These are phyloP conservation scores for Somateria mollissima DNA, from an alignment of 2,797 vertebrate genomes.

Conservation along the genomic window DNA sequence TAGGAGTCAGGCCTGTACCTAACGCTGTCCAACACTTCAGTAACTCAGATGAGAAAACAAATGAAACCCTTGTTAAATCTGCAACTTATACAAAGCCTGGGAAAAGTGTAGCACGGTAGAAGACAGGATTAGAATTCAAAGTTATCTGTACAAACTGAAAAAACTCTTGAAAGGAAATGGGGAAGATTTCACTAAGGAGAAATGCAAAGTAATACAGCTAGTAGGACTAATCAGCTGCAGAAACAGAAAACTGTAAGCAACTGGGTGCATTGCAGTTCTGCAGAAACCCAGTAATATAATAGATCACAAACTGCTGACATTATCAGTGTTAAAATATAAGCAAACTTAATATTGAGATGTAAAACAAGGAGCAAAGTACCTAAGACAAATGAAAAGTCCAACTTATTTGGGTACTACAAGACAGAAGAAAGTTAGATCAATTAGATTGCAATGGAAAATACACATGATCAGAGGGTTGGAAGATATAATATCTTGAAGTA, in stretches of 20 bases:
- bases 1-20: background rate
- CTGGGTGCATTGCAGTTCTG: background rate
- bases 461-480: background rate
- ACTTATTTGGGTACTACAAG: background rate
- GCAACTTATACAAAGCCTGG: background rate
- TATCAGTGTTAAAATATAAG: background rate
- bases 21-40: background rate
- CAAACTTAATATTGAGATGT: background rate
- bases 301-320: background rate
- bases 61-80: background rate
- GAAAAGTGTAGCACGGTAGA: background rate
- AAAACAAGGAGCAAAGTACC: background rate
- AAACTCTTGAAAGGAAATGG: background rate
- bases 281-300: background rate
- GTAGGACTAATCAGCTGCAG: background rate
- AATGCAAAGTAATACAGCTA: background rate
- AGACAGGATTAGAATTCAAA: background rate
- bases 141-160: background rate
- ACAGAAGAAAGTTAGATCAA: background rate
- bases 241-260: background rate
- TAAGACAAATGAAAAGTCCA: fast-evolving
- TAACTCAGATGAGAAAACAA: background rate
- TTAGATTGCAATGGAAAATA: background rate
- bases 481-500: background rate
- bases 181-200: background rate